These are phyloP conservation scores for Phorcus lineatus DNA, from an alignment of 2,888 invertebrate species.

Conservation along the genomic window DNA sequence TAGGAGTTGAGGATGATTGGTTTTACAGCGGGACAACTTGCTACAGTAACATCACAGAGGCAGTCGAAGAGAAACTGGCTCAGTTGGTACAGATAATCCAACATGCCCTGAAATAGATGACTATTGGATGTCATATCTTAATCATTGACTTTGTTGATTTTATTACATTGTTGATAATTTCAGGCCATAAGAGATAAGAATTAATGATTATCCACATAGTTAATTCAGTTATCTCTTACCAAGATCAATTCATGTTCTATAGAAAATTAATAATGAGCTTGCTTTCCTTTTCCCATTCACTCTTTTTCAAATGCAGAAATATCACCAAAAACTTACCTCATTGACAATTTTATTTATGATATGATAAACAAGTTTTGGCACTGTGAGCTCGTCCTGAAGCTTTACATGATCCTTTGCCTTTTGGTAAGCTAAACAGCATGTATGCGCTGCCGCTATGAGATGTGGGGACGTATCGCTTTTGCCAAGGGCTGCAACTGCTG, in stretches of 20 bases:
- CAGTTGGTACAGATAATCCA: not conserved
- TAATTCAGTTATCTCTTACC: too few relatives aligned
- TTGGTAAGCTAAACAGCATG: constrained; percentile 26
- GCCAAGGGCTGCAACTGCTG: not conserved
- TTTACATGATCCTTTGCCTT: not conserved
- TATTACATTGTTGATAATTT: too few relatives aligned
- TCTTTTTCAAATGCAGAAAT: not conserved
- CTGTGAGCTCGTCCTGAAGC: constrained; percentile 10
- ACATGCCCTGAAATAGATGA: not conserved
- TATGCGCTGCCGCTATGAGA: not conserved
- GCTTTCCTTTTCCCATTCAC: too few relatives aligned
- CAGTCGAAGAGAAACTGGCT: not conserved
- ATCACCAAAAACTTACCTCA: not conserved
- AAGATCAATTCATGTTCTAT: too few relatives aligned
- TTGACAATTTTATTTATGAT: constrained; percentile 33
- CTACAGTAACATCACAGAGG: not conserved
- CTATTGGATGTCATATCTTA: not conserved
- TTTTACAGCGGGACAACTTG: not conserved
- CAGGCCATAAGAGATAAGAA: too few relatives aligned
- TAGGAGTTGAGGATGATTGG: constrained; percentile 22
- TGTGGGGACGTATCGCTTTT: not conserved
- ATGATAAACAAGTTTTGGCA: constrained; percentile 31
- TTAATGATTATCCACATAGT: too few relatives aligned
- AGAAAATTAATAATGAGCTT: too few relatives aligned
- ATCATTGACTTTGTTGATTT: not conserved